These are phyloP conservation scores for Scotopteryx bipunctaria DNA, from an alignment of 2,888 invertebrate species.

Conservation along the genomic window DNA sequence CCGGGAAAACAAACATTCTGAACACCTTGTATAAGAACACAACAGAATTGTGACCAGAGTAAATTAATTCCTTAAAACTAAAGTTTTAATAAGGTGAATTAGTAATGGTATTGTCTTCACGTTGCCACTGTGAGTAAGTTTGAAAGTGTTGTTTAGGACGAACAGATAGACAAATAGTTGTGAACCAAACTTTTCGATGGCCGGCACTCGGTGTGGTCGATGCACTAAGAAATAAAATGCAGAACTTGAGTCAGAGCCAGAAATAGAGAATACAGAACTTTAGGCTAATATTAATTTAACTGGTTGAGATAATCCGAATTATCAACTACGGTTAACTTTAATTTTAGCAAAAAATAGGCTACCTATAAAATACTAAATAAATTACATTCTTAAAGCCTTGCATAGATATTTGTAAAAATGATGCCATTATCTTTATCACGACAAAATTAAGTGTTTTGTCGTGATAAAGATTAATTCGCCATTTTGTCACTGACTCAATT, in stretches of 20 bases:
- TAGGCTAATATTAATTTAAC: too few relatives aligned
- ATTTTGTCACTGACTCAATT: conserved; percentile 16
- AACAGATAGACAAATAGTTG: conserved; percentile 77
- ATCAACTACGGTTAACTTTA: too few relatives aligned
- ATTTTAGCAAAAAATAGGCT: too few relatives aligned
- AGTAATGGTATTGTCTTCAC: conserved; percentile 71
- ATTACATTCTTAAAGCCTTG: too few relatives aligned
- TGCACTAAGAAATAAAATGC: conserved; percentile 55
- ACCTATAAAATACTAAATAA: too few relatives aligned
- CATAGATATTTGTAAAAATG: too few relatives aligned
- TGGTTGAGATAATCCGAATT: too few relatives aligned
- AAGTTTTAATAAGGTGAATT: conserved; percentile 72
- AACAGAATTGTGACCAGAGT: conserved; percentile 10
- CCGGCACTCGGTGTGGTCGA: conserved; percentile 63
- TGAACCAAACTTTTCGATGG: conserved; percentile 62
- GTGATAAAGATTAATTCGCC: too few relatives aligned
- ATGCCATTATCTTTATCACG: too few relatives aligned
- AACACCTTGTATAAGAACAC: background rate
- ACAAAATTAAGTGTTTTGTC: too few relatives aligned
- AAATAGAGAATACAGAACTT: conserved; percentile 27
- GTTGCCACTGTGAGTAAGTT: conserved; percentile 61
- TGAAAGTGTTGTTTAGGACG: conserved; percentile 78
- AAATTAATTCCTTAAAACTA: conserved; percentile 21
- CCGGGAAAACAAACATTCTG: background rate
- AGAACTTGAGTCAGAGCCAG: conserved; percentile 21